Base-by-base conservation (phyloP, 2,113 vertebrate species). In the Podilymbus podiceps region DNA sequence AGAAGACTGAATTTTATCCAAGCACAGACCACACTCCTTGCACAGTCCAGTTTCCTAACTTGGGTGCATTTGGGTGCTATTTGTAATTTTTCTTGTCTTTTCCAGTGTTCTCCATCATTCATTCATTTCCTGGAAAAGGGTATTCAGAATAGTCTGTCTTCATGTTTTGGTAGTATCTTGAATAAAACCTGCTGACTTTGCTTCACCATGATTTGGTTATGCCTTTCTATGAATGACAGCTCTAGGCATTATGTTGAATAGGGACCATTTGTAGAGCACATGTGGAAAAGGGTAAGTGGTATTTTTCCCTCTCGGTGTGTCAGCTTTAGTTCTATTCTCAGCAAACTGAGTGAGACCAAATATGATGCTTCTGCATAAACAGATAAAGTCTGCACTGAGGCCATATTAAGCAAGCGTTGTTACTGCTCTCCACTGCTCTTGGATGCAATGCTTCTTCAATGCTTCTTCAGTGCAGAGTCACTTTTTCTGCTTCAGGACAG, bases 21-120 rank as follows among this genome's bases (percentile, higher is more conserved):
- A 16, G 18, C 1, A 3, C 42, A 1, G 2, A n/a, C 28, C 5
- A 25, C 18, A 7, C 17, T 22, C 42, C 15, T 21, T 22, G 12
- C 16, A 22, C 38, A 16, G 15, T 28, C 33, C 33, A 24, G 23
- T 47, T 38, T 27, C 62, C 28, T 47, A 60, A 11, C 9, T 16
- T 46, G 42, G n/a, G 38, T 46, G 15, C 18, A 18, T 75, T 25
- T 73, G 46, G 46, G 22, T 33, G n/a, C 27, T 21, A 15, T 11
- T 19, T 46, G 23, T 58, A 14, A 15, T 15, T 67, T 50, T 59
- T 46, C 28, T 33, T 52, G 22, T 38, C n/a, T 67, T 19, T 23
- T 81, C 59, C 27, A 67, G 9, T 33, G 52, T 38, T 38, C 30
- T 23, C 40, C 28, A 47, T 53, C 38, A 53, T 13, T 42, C 42